phyloP scores from a whole-genome alignment of 2,888 invertebrate genomes.

The Macropis europaea region DNA sequence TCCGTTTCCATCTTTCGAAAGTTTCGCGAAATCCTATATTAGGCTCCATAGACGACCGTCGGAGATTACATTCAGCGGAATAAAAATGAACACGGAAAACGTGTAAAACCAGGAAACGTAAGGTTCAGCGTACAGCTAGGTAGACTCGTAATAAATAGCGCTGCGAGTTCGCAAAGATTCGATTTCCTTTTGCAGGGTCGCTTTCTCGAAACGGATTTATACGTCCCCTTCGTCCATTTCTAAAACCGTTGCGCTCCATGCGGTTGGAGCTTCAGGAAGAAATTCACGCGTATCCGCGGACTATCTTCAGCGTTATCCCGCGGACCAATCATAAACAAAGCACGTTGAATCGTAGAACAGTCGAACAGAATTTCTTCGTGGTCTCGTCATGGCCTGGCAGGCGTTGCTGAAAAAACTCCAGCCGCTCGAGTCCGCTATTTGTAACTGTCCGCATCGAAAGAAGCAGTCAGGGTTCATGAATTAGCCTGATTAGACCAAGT shows the following conservation, averaged over 20 bases:
- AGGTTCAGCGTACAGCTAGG: background rate
- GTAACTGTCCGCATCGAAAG: constrained; percentile 23
- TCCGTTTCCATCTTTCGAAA: background rate
- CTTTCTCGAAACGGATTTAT: constrained; percentile 3
- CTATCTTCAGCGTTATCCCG: no score
- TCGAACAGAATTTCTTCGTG: constrained; percentile 5
- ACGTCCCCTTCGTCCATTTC: no score
- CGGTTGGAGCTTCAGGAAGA: no score
- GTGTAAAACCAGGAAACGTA: background rate
- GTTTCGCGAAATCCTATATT: background rate
- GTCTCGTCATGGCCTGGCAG: background rate
- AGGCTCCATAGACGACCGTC: background rate
- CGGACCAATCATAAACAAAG: no score
- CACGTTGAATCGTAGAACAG: background rate
- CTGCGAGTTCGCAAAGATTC: background rate
- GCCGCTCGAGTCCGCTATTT: constrained; percentile 5
- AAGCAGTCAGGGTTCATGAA: constrained; percentile 17
- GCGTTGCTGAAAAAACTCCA: background rate
- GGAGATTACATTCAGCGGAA: constrained; percentile 22
- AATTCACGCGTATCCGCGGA: no score
- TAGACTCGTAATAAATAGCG: background rate
- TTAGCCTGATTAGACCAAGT: constrained; percentile 18
- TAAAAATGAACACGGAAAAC: constrained; percentile 8
- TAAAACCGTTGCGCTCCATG: no score
- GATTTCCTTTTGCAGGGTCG: constrained; percentile 27